Conservation (phyloP, 2,113 vertebrate genomes). For the Zingel zingel region DNA sequence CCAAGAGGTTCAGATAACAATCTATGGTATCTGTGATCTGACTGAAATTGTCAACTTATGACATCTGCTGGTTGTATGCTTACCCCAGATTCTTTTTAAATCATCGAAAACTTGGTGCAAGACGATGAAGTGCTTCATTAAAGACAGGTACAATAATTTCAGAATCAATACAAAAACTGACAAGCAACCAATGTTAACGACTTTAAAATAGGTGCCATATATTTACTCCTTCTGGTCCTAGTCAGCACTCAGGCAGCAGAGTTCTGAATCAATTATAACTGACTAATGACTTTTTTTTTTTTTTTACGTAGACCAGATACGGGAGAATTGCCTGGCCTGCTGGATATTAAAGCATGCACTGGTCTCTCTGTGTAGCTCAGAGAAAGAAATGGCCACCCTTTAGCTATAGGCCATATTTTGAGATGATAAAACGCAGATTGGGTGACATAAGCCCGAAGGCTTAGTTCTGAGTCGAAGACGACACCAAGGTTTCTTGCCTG, state of each 20-base stretch:
- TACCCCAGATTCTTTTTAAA: background rate
- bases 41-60: slow-evolving; percentile 11
- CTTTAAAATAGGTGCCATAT: slow-evolving; percentile 22
- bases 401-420: background rate
- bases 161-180: slow-evolving; percentile 45
- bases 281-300: background rate
- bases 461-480: background rate
- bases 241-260: slow-evolving; percentile 16
- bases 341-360: background rate
- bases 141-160: slow-evolving; percentile 18
- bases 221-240: slow-evolving; percentile 16
- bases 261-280: slow-evolving; percentile 23
- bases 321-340: background rate
- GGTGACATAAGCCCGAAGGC: background rate
- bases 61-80: slow-evolving; percentile 23
- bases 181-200: slow-evolving; percentile 31
- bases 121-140: background rate
- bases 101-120: background rate
- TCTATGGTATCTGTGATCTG: background rate
- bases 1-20: background rate
- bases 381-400: slow-evolving; percentile 2
- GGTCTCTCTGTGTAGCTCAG: background rate
- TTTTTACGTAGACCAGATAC: background rate
- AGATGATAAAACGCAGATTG: background rate
- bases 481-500: background rate